These are phyloP conservation scores for Dasyprocta punctata DNA, from an alignment of 2,113 vertebrate genomes.

Conservation along the genomic window DNA sequence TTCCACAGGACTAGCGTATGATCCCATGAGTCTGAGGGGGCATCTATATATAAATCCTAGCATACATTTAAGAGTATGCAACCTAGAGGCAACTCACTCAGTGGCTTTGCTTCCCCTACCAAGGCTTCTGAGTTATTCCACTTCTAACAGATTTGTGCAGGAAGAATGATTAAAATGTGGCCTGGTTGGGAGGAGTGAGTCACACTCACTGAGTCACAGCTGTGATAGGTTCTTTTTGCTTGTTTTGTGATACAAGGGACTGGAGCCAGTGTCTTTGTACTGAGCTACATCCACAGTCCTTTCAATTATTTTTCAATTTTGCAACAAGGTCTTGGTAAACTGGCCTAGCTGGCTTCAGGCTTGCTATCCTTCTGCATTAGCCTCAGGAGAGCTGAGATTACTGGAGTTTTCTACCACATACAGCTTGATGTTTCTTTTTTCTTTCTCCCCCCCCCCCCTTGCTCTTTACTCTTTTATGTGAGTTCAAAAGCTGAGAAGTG, in stretches of 20 bases:
- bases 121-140: neutral
- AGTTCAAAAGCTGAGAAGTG: neutral
- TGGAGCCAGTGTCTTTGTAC: neutral
- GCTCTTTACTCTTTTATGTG: neutral
- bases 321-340: neutral
- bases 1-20: neutral
- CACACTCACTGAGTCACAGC: neutral
- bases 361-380: neutral
- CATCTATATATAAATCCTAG: neutral
- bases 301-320: neutral
- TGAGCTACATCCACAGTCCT: neutral
- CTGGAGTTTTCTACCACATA: neutral
- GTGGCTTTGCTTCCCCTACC: neutral
- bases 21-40: neutral
- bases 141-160: neutral
- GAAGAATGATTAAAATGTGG: neutral
- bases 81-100: neutral
- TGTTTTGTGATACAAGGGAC: neutral
- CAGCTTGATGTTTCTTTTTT: neutral
- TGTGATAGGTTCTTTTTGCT: neutral
- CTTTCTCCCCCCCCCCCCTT: no score
- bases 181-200: neutral
- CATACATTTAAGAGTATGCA: neutral
- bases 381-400: neutral
- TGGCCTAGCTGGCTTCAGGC: neutral